Percentiles rank a stretch among this genome's conserved stretches.
Conservation (phyloP, 2,888 invertebrate genomes). For the Anaspis maculata region DNA sequence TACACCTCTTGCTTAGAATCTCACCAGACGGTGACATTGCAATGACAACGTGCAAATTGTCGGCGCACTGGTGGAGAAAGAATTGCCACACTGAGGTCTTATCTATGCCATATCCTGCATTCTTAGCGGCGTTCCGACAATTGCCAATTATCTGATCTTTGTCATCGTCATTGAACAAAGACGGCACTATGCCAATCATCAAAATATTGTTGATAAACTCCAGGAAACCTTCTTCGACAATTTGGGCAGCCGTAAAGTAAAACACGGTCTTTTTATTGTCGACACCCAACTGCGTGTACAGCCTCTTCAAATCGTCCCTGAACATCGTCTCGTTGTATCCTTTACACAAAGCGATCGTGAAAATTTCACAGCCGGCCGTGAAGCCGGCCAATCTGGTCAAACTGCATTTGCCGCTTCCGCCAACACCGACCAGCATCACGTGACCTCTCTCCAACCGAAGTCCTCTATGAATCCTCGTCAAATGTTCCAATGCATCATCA, state of each 20-base stretch:
- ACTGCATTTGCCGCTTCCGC: conserved; percentile 82
- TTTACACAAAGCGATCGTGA: conserved; percentile 74
- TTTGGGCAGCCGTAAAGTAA: conserved; percentile 76
- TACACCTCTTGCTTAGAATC: conserved; percentile 69
- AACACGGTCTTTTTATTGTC: conserved; percentile 74
- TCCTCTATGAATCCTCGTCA: conserved; percentile 79
- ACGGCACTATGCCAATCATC: conserved; percentile 77
- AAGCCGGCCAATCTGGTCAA: conserved; percentile 73
- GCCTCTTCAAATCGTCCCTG: conserved; percentile 76
- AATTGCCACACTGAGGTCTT: conserved; percentile 82
- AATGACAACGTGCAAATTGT: conserved; percentile 82
- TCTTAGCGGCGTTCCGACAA: conserved; percentile 59
- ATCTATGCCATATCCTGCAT: conserved; percentile 63
- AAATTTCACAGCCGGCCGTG: conserved; percentile 74
- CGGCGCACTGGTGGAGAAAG: conserved; percentile 67
- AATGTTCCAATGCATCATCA: conserved; percentile 85
- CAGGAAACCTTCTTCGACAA: conserved; percentile 73
- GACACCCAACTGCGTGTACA: conserved; percentile 70
- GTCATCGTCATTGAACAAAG: conserved; percentile 81
- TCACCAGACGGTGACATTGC: conserved; percentile 88
- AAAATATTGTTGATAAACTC: conserved; percentile 89
- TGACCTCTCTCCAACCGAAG: conserved; percentile 79
- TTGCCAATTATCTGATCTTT: conserved; percentile 70
- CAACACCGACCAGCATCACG: conserved; percentile 77
- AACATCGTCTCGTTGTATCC: conserved; percentile 79